phyloP scores from a whole-genome alignment of 2,113 vertebrate genomes.

The Chionis minor region DNA sequence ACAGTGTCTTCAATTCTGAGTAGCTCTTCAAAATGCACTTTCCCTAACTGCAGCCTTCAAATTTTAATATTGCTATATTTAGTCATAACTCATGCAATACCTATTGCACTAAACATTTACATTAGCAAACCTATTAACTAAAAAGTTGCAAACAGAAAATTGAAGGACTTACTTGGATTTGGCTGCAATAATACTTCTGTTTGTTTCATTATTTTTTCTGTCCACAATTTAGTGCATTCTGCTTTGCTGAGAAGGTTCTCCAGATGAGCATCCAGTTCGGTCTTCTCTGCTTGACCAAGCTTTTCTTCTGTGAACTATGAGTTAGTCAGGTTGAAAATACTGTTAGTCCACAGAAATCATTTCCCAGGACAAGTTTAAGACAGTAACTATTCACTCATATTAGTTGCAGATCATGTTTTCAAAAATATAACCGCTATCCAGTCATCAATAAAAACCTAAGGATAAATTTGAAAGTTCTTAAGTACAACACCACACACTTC shows the following conservation, averaged over 20 bases:
- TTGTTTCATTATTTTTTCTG: slow-evolving; percentile 96
- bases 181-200: slow-evolving; percentile 95
- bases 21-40: background rate
- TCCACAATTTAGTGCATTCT: slow-evolving; percentile 95
- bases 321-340: background rate
- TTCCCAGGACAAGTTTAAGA: background rate
- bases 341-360: background rate
- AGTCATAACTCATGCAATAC: background rate
- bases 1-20: background rate
- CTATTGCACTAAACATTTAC: background rate
- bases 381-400: background rate
- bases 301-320: slow-evolving; percentile 98
- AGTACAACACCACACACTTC: background rate
- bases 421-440: background rate
- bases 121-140: background rate
- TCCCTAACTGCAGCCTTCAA: background rate
- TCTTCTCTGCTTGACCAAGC: slow-evolving; percentile 96
- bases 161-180: slow-evolving; percentile 89
- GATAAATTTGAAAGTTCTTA: background rate
- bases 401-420: background rate
- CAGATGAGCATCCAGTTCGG: slow-evolving; percentile 96
- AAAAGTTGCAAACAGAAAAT: background rate
- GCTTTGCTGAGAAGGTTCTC: slow-evolving; percentile 95
- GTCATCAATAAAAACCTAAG: background rate
- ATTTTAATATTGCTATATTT: background rate